Evolutionary conservation across 1,140 invertebrate species (phyloP), one percentile per base, ranked within the genome.

Genomic region (Frieseomelitta varia): DNA sequence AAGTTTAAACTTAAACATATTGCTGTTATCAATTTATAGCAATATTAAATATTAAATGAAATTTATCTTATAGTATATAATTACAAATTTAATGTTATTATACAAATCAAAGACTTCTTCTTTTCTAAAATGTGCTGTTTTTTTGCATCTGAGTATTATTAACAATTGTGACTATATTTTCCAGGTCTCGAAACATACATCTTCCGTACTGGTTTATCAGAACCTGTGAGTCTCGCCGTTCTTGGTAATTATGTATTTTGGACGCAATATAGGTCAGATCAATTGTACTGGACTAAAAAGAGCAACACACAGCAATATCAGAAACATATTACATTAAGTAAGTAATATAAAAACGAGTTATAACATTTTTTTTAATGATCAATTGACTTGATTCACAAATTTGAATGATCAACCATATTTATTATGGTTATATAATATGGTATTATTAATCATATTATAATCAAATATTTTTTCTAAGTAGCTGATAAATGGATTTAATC

Each of bases 241-340:
- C 93, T 96, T 0, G 95, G 95, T 17, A 91, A 95, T n/a, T 95
- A 96, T 86, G 84, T 97, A 14, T 97, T 97, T 55, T 93, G 90
- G 93, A 93, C 90, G 12, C 85, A 85, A 51, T 90, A 61, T 19
- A 79, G 84, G 21, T 92, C 72, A 27, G 82, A 79, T 53, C 67
- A 88, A 2, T 88, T 97, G 0, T 96, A 95, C 88, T 97, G 96
- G 96, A 95, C 95, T 1, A 94, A 96, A 82, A 96, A 96, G 79
- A 95, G 92, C 27, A 94, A 94, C 67, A 83, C 89, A 0, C 88
- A 91, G 55, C 90, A 87, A 39, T 93, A 93, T 82, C 92, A 95
- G 19, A 94, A 95, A 51, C 90, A 91, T 72, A 88, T 94, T 27
- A 88, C 75, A 30, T 81, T 95, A 27, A 2, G 88, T 92, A 78